phyloP scores from a whole-genome alignment of 2,113 vertebrate species.

The Patagioenas fasciata region DNA sequence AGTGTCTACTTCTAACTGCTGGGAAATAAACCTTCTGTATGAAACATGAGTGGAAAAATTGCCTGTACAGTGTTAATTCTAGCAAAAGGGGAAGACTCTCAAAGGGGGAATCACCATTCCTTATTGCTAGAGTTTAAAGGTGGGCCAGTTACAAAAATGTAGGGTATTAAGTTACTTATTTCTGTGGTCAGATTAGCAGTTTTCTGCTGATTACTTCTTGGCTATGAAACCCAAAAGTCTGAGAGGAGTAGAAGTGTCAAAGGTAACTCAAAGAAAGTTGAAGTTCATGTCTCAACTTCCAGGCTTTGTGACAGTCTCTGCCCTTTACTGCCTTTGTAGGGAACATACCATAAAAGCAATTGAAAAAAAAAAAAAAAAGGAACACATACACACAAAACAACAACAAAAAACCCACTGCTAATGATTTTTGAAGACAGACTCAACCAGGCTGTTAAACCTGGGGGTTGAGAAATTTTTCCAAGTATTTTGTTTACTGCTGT shows the following conservation, averaged over 20 bases:
- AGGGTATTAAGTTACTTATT: neutral
- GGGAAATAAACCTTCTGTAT: constrained; percentile 8
- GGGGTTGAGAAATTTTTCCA: neutral
- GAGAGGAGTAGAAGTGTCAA: neutral
- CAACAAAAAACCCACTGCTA: neutral
- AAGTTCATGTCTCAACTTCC: neutral
- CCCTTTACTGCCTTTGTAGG: neutral
- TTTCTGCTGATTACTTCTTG: neutral
- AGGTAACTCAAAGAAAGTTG: neutral
- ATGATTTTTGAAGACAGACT: neutral
- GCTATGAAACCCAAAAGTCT: neutral
- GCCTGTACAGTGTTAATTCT: neutral
- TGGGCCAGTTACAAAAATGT: neutral
- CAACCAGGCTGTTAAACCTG: neutral
- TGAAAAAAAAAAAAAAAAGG: neutral
- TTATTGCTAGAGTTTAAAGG: neutral
- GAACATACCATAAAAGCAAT: neutral
- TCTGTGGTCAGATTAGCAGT: neutral
- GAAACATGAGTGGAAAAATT: neutral
- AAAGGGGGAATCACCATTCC: neutral
- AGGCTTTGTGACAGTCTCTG: neutral
- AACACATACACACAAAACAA: no score
- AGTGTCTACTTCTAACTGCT: neutral
- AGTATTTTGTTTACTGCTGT: neutral
- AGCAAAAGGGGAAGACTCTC: neutral